These are phyloP conservation scores for Pemphigus obesinymphae DNA, from an alignment of 1,140 invertebrate species.

Conservation along the genomic window DNA sequence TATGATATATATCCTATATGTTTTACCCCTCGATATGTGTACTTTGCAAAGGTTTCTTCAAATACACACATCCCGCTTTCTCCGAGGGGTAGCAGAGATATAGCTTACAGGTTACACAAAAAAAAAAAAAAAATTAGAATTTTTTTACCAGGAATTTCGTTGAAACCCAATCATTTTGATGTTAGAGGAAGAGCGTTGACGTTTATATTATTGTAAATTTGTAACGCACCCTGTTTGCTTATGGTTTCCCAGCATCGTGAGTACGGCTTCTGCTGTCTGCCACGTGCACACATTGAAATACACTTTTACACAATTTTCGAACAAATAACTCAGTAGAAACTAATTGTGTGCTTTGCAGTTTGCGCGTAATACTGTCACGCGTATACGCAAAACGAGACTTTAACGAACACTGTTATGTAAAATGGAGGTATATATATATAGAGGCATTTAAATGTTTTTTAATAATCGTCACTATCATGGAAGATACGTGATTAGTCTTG, in stretches of 20 bases:
- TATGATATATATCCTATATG: not conserved
- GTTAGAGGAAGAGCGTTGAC: not conserved
- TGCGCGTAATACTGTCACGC: not conserved
- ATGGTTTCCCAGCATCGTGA: constrained; percentile 37
- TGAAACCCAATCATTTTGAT: constrained; percentile 29
- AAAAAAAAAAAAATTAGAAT: not conserved
- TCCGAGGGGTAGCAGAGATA: not conserved
- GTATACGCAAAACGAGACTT: not conserved
- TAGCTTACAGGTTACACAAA: not conserved
- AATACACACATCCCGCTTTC: not conserved
- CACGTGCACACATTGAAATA: not conserved
- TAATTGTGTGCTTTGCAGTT: not conserved
- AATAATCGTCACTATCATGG: not conserved
- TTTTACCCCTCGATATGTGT: not conserved
- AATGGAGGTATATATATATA: not conserved
- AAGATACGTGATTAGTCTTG: not conserved
- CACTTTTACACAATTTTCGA: not conserved
- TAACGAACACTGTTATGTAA: not conserved
- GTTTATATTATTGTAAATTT: not conserved
- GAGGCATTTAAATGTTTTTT: not conserved
- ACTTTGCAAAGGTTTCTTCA: constrained; percentile 24
- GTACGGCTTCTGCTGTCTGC: constrained; percentile 18
- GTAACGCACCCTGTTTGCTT: constrained; percentile 8
- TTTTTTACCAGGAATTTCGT: not conserved
- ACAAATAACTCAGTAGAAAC: not conserved